Evolutionary conservation across 2,888 invertebrate genomes (phyloP).

Genomic region (Syrista parreyssii): DNA sequence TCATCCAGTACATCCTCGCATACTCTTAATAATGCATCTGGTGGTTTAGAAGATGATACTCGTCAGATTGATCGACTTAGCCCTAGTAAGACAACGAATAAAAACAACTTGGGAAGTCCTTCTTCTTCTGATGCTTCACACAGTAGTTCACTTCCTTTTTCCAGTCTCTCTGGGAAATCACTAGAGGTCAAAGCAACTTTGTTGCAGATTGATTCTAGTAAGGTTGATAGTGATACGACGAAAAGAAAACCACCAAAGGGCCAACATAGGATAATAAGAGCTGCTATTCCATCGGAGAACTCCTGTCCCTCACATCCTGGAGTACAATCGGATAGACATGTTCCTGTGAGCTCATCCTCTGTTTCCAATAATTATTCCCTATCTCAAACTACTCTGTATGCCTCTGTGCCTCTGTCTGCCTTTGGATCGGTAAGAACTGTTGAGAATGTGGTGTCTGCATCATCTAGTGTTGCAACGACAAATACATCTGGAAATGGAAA

Average conservation of each 20-base stretch:
- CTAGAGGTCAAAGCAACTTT: background rate
- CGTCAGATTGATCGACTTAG: background rate
- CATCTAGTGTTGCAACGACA: background rate
- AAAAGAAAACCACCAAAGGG: background rate
- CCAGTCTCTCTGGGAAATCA: background rate
- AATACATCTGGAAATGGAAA: slow-evolving; percentile 1
- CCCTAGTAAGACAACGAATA: background rate
- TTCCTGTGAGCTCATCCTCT: background rate
- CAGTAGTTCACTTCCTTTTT: background rate
- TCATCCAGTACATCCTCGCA: background rate
- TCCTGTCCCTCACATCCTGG: slow-evolving; percentile 33
- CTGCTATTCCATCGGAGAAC: slow-evolving; percentile 20
- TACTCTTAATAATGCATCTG: background rate
- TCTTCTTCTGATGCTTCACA: background rate
- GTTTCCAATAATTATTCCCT: background rate
- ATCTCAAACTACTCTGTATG: background rate
- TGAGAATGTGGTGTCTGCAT: background rate
- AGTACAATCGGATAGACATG: background rate
- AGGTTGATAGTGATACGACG: background rate
- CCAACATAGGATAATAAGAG: background rate
- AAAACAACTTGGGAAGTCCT: background rate
- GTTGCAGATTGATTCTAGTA: background rate
- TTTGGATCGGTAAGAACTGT: background rate
- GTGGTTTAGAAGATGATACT: background rate
- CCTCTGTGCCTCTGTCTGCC: background rate